These are phyloP conservation scores for Eupristina koningsbergeri DNA, from an alignment of 1,140 invertebrate genomes.

Conservation along the genomic window DNA sequence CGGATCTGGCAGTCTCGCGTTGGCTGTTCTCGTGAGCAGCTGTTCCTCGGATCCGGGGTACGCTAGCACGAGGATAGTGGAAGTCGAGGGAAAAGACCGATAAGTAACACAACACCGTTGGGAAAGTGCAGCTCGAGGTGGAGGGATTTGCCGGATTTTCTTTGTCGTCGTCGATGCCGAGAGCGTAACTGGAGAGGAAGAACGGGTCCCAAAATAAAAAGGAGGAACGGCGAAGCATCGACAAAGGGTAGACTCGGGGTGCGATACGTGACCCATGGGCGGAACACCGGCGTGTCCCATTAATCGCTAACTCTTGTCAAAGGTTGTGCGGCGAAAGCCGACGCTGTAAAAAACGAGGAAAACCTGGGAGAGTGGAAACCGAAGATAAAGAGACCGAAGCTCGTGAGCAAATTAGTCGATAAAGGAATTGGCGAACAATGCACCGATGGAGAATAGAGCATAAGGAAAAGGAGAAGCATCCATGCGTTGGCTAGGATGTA, in stretches of 20 bases:
- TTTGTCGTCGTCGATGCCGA: too few species aligned
- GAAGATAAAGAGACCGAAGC: slow-evolving; percentile 8
- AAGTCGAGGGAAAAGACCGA: background rate
- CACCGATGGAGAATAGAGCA: background rate
- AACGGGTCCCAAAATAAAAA: background rate
- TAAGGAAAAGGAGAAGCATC: background rate
- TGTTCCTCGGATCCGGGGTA: background rate
- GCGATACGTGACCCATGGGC: slow-evolving; percentile 33
- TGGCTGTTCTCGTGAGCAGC: background rate
- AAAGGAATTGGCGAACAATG: background rate
- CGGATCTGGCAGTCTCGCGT: slow-evolving; percentile 43
- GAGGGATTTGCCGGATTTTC: background rate
- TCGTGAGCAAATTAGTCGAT: background rate
- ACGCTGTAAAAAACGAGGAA: background rate
- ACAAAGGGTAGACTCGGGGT: background rate
- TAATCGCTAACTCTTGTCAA: slow-evolving; percentile 35
- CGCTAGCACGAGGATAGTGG: background rate
- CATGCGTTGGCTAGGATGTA: background rate
- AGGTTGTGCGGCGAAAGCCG: background rate
- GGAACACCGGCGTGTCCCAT: slow-evolving; percentile 33
- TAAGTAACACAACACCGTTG: background rate
- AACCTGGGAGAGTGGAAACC: background rate
- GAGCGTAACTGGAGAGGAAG: background rate
- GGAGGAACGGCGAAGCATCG: slow-evolving; percentile 3
- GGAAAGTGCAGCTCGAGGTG: background rate